phyloP scores from a whole-genome alignment of 2,113 vertebrate species.

The Trematomus loennbergii region DNA sequence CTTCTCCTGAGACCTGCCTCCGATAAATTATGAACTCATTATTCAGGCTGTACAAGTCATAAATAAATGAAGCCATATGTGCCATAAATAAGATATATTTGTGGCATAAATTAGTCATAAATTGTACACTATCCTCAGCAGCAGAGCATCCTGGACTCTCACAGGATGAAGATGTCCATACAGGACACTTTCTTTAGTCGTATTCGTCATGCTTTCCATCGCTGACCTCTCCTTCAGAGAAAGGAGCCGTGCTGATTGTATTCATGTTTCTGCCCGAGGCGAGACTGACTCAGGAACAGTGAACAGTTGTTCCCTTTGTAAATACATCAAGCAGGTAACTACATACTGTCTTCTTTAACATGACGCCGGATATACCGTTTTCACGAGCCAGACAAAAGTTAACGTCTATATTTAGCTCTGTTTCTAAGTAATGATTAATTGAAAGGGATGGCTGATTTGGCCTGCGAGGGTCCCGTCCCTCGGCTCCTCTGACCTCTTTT shows the following conservation, averaged over 20 bases:
- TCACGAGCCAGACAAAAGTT: constrained; percentile 39
- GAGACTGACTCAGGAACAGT: neutral
- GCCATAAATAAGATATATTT: constrained; percentile 75
- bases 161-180: constrained; percentile 13
- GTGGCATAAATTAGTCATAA: constrained; percentile 71
- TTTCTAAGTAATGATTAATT: constrained; percentile 66
- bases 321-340: constrained; percentile 37
- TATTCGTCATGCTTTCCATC: constrained; percentile 25
- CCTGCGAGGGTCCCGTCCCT: constrained; percentile 33
- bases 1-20: constrained; percentile 38
- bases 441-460: constrained; percentile 58
- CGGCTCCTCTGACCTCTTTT: constrained; percentile 72
- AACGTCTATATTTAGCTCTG: constrained; percentile 62
- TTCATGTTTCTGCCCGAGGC: constrained; percentile 30
- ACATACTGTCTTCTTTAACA: neutral
- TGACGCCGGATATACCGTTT: constrained; percentile 14
- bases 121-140: constrained; percentile 47
- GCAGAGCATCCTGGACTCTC: constrained; percentile 16
- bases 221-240: constrained; percentile 5
- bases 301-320: constrained; percentile 24
- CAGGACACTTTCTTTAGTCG: constrained; percentile 30
- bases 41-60: constrained; percentile 48
- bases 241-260: constrained; percentile 15
- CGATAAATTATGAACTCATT: constrained; percentile 64
- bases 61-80: constrained; percentile 56